A percentile compares a stretch with the other conserved stretches of the same genome.
Conservation (phyloP, 2,113 vertebrate species). For the Noturus placidus region DNA sequence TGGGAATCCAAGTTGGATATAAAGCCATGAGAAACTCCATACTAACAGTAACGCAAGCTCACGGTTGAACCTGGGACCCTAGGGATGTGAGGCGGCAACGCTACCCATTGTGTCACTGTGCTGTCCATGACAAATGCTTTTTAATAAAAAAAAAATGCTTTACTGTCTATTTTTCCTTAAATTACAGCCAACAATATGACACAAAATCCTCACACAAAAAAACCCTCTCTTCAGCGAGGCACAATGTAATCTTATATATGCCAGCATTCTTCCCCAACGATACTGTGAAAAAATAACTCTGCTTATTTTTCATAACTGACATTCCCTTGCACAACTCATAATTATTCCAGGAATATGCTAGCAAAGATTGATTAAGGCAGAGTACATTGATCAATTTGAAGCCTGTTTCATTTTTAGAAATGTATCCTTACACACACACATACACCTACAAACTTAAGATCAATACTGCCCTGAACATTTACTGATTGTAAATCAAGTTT, state of each 20-base stretch:
- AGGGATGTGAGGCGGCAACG: background rate
- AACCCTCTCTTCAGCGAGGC: slow-evolving; percentile 57
- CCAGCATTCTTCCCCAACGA: slow-evolving; percentile 63
- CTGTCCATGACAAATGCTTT: slow-evolving; percentile 17
- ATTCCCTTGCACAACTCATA: slow-evolving; percentile 68
- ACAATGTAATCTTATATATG: slow-evolving; percentile 69
- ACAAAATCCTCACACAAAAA: slow-evolving; percentile 57
- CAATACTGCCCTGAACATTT: slow-evolving; percentile 52
- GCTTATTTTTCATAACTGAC: slow-evolving; percentile 74
- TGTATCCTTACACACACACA: slow-evolving; percentile 51
- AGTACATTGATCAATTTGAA: slow-evolving; percentile 84
- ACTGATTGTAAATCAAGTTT: slow-evolving; percentile 46
- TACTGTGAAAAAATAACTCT: slow-evolving; percentile 66
- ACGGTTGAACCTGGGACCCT: background rate
- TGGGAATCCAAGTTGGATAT: background rate
- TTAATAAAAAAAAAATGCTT: slow-evolving; percentile 37
- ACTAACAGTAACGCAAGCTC: background rate
- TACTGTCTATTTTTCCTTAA: slow-evolving; percentile 52
- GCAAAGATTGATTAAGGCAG: slow-evolving; percentile 70
- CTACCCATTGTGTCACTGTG: background rate
- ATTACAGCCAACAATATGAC: slow-evolving; percentile 65
- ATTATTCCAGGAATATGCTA: slow-evolving; percentile 71
- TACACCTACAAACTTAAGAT: slow-evolving; percentile 34
- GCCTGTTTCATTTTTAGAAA: slow-evolving; percentile 84
- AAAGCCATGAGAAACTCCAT: background rate